Evolutionary conservation across 2,888 invertebrate species (phyloP), one percentile per base, ranked within the genome.

Genomic region (Drosophila yooni): DNA sequence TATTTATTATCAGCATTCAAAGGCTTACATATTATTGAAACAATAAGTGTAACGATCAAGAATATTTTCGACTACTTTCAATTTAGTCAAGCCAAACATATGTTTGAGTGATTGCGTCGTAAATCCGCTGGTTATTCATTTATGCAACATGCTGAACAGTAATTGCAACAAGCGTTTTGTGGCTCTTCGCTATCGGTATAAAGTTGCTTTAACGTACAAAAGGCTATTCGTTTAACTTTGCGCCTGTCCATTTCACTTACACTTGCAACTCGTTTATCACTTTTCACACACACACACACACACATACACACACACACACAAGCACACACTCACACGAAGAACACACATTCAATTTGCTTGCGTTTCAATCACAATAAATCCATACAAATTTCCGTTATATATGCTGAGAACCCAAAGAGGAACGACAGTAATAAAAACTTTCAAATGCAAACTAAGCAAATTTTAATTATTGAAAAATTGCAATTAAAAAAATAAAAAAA

Each of bases 391-490:
- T 90, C 85, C 91, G 82, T 70, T 87, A 70, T 62, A 66, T 76
- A 64, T 81, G 56, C 60, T 52, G 56, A 69, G 62, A 68, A 50
- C 54, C 50, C 79, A 80, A 80, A 70, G 75, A 82, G 80, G 57
- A 75, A 82, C 75, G 80, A 70, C 83, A 79, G 83, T 83, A 80
- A 81, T 83, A 82, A 84, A 82, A 82, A 82, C 82, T 82, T 88
- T 88, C 91, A 89, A 88, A 88, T 88, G 87, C 91, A 91, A 88
- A 91, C 87, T 88, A 88, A 88, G 87, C 87, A 88, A 88, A 88
- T 88, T 88, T 88, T 88, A 88, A 88, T 88, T 88, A 91, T 90
- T 91, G 91, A 88, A 92, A 90, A 91, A 91, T 82, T 92, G 92
- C 87, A 92, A 91, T 91, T 92, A 91, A 92, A 91, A 91, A 86